Evolutionary conservation across 2,888 invertebrate species (phyloP), one percentile per base, ranked within the genome.

Genomic region (Hetaerina titia): DNA sequence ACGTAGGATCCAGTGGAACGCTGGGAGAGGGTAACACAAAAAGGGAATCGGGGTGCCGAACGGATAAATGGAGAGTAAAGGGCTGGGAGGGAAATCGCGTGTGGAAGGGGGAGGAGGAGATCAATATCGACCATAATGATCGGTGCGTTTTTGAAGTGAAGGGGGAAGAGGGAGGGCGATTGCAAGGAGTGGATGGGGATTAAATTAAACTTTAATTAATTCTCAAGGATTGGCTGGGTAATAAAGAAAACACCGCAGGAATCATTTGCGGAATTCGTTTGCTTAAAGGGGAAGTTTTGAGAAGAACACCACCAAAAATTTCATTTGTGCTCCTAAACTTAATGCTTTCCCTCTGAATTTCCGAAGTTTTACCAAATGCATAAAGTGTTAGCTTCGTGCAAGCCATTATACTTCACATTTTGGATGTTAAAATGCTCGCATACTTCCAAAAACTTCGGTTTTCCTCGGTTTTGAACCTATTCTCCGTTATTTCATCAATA

Each of bases 201-300:
- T 69, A 31, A 31, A 56, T 56, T 69, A 89, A 57, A 89, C 89
- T 89, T 89, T 89, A 81, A 89, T 89, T 58, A 58, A 89, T 89
- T 89, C 58, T 89, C 57, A n/a, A 57, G n/a, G 56, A 11, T n/a
- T 89, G 89, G 57, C 17, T 89, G 58, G 89, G 89, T 57, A 89
- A 57, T 89, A 89, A 89, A 81, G 81, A 81, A 89, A 89, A 89
- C 89, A 89, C 58, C 58, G 89, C 56, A 58, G 58, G 89, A n/a
- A 89, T 89, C 58, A 89, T 89, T 89, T n/a, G 89, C n/a, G 89
- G 89, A 56, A 89, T 89, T 89, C 58, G 58, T 57, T 22, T 56
- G 89, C 57, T 58, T 57, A 89, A 56, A 58, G 89, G 56, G 89
- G 22, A 57, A 58, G n/a, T 89, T 58, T 22, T 22, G 89, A 22